phyloP scores from a whole-genome alignment of 2,888 invertebrate species.

The Suillia variegata region DNA sequence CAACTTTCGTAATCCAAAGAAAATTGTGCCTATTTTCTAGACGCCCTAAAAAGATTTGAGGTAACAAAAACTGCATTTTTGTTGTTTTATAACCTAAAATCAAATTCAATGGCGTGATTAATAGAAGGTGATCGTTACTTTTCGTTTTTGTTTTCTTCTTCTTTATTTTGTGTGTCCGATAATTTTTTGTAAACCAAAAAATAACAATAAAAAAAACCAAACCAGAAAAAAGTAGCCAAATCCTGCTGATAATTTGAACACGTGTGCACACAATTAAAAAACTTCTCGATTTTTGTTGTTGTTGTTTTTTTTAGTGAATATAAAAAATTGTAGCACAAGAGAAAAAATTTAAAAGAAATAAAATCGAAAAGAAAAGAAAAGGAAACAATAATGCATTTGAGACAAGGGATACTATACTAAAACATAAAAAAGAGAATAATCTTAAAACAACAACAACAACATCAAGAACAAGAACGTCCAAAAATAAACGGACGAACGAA shows the following conservation, averaged over 20 bases:
- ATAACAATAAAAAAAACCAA: conserved; percentile 13
- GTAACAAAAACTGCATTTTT: background rate
- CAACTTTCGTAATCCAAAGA: background rate
- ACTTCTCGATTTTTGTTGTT: conserved; percentile 4
- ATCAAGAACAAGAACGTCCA: background rate
- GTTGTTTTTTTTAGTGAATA: too few species aligned
- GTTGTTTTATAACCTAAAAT: too few species aligned
- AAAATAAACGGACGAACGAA: conserved; percentile 2
- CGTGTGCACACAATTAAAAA: conserved; percentile 53
- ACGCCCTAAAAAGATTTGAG: background rate
- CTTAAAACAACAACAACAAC: background rate
- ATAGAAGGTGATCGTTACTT: conserved; percentile 12
- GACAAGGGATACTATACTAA: background rate
- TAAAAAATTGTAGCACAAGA: conserved; percentile 42
- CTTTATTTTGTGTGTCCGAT: background rate
- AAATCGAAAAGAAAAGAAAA: conserved; percentile 22
- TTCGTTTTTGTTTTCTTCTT: background rate
- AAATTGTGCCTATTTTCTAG: background rate
- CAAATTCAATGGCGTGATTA: conserved; percentile 24
- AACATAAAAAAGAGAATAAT: background rate
- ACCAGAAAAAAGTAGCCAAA: conserved; percentile 18
- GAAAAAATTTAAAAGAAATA: conserved; percentile 12
- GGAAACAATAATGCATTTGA: background rate
- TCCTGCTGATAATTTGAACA: conserved; percentile 39
- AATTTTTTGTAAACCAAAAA: background rate